Conservation (phyloP, 2,113 vertebrate genomes). For the Datnioides undecimradiatus region DNA sequence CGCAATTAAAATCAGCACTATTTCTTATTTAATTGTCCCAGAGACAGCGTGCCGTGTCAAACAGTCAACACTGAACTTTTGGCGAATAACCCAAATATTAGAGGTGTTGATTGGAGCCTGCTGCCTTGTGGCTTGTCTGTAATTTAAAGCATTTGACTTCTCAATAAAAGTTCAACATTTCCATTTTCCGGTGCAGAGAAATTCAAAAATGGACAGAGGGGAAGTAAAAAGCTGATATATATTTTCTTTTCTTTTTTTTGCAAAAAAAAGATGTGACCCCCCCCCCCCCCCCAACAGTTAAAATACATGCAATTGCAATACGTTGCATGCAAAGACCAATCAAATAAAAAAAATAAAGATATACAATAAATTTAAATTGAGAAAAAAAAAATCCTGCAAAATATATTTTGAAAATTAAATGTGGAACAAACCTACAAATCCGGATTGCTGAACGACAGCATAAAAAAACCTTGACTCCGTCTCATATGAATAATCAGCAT, state of each 20-base stretch:
- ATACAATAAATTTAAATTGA: background rate
- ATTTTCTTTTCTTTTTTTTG: background rate
- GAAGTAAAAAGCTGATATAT: background rate
- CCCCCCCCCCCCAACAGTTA: background rate
- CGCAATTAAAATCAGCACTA: background rate
- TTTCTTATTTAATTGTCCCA: background rate
- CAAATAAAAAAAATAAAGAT: background rate
- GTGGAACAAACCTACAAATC: conserved; percentile 64
- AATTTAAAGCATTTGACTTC: background rate
- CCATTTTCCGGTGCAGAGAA: background rate
- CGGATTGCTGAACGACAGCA: conserved; percentile 8
- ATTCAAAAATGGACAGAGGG: background rate
- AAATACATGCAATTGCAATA: background rate
- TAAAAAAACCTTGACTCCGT: conserved; percentile 43
- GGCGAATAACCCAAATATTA: conserved; percentile 4
- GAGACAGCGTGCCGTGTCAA: too few relatives aligned
- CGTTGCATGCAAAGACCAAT: background rate
- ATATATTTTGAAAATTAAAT: too few relatives aligned
- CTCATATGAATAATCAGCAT: conserved; percentile 19
- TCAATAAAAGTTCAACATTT: background rate
- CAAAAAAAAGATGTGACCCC: too few relatives aligned
- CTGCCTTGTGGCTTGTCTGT: background rate
- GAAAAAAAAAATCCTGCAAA: too few relatives aligned
- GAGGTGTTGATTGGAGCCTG: background rate
- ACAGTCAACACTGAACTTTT: background rate